Evolutionary conservation across 2,797 vertebrate genomes (phyloP).

Genomic region (Loriculus beryllinus): DNA sequence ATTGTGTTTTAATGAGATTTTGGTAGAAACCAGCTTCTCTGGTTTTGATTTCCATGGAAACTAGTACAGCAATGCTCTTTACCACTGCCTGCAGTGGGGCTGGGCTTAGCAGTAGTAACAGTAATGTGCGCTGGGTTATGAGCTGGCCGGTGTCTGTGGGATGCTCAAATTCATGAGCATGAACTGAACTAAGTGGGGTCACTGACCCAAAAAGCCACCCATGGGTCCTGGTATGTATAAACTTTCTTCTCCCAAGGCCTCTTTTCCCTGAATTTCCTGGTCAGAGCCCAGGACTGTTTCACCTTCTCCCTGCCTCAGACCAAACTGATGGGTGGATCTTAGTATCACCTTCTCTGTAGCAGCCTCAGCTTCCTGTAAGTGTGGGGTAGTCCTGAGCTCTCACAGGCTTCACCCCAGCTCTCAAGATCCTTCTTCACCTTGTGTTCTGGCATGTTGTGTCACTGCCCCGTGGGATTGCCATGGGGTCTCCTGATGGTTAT

Average conservation of each 20-base stretch:
- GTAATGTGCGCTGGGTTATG: not conserved
- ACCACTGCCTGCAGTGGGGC: slow-evolving; percentile 17
- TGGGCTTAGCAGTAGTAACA: slow-evolving; percentile 22
- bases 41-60: slow-evolving; percentile 73
- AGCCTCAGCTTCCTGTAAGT: not conserved
- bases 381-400: accelerated
- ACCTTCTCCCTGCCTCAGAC: not conserved
- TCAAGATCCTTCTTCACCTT: not conserved
- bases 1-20: slow-evolving; percentile 24
- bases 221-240: not conserved
- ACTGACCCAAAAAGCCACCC: not conserved
- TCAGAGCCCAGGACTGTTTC: not conserved
- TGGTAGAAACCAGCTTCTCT: slow-evolving; percentile 43
- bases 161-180: not conserved
- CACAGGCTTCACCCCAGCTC: not conserved
- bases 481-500: not conserved
- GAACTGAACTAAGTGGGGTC: not conserved
- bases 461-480: not conserved
- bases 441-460: not conserved
- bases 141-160: not conserved
- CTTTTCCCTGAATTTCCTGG: not conserved
- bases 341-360: not conserved
- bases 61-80: not conserved
- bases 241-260: not conserved
- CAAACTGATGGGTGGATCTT: not conserved